A percentile compares a stretch with the other conserved stretches of the same genome.
phyloP scores from a whole-genome alignment of 2,888 invertebrate species.

The Drosophila imparisetae region DNA sequence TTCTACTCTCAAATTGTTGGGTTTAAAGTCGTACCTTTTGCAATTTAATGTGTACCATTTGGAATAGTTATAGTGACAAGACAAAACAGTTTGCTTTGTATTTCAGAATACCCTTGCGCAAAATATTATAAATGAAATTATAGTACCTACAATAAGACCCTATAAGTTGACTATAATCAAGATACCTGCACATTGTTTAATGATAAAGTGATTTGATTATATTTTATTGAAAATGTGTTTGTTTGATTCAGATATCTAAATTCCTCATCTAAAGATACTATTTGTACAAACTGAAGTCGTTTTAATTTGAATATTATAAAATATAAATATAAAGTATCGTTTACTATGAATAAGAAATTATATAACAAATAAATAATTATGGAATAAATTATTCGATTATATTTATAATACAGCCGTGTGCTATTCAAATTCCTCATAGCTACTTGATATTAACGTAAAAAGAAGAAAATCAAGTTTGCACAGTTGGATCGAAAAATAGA shows the following conservation, averaged over 20 bases:
- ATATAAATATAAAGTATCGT: neutral
- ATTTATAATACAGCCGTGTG: neutral
- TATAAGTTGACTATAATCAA: neutral
- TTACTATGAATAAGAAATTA: neutral
- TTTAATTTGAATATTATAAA: neutral
- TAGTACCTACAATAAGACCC: neutral
- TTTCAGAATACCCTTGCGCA: neutral
- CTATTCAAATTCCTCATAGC: neutral
- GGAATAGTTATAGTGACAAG: neutral
- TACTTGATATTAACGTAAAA: neutral
- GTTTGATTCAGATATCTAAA: neutral
- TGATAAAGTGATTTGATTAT: neutral
- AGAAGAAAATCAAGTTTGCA: neutral
- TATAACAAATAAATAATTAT: neutral
- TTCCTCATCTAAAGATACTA: neutral
- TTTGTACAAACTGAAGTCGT: neutral
- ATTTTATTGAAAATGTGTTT: neutral
- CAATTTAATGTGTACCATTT: neutral
- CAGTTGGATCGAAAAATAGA: neutral
- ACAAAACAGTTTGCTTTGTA: neutral
- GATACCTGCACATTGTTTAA: neutral
- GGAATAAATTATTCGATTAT: neutral
- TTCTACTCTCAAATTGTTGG: slow-evolving; percentile 1
- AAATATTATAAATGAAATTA: neutral
- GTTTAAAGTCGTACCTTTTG: neutral